Percentiles rank a stretch among this genome's conserved stretches.
Conservation (phyloP, 2,797 vertebrate species). For the Novumbra hubbsi region DNA sequence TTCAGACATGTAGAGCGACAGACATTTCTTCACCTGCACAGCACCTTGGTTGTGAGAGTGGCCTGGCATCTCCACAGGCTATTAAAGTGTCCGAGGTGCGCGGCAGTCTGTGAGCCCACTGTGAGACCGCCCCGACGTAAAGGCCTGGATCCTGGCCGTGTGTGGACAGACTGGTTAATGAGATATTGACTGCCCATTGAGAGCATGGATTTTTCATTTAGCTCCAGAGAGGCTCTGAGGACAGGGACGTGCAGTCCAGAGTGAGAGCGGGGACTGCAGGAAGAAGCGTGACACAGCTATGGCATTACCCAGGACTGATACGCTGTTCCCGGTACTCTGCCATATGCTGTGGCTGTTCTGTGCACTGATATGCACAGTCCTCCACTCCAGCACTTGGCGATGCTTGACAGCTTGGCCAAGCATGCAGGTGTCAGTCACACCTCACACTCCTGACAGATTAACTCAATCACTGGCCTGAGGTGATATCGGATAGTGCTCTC, state of each 20-base stretch:
- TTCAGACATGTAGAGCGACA: neutral
- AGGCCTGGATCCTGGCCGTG: slow-evolving; percentile 64
- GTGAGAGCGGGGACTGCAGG: slow-evolving; percentile 15
- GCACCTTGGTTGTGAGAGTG: slow-evolving; percentile 55
- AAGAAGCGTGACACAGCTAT: slow-evolving; percentile 3
- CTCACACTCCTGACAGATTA: slow-evolving; percentile 61
- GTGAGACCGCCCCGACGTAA: slow-evolving; percentile 57
- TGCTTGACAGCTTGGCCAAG: slow-evolving; percentile 62
- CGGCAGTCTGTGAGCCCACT: slow-evolving; percentile 56
- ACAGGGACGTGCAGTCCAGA: slow-evolving; percentile 41
- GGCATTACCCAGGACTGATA: neutral
- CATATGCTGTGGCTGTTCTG: slow-evolving; percentile 36
- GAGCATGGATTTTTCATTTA: slow-evolving; percentile 81
- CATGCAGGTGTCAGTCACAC: slow-evolving; percentile 60
- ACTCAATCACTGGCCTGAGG: slow-evolving; percentile 47
- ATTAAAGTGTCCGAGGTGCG: slow-evolving; percentile 69
- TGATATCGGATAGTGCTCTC: slow-evolving; percentile 60
- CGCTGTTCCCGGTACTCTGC: slow-evolving; percentile 14
- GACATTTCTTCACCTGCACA: neutral
- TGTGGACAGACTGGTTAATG: slow-evolving; percentile 75
- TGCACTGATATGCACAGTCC: slow-evolving; percentile 46
- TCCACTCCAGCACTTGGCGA: slow-evolving; percentile 35
- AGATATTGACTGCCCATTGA: slow-evolving; percentile 82
- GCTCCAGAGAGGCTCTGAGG: slow-evolving; percentile 58
- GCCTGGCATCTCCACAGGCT: slow-evolving; percentile 67